phyloP scores from a whole-genome alignment of 2,888 invertebrate species.

The Gandaritis pyraliata region DNA sequence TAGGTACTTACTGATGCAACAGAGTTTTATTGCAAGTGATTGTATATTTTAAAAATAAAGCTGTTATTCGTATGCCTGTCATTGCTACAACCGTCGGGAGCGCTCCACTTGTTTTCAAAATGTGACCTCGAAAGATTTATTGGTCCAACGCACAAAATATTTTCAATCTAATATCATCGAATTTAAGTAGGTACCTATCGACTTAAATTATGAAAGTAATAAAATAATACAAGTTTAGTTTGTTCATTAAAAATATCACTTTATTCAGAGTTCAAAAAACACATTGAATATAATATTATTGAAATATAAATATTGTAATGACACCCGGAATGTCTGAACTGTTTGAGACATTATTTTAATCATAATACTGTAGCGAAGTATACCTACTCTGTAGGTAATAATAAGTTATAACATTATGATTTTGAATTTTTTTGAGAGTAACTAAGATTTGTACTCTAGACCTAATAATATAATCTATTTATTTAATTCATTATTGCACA shows the following conservation, averaged over 20 bases:
- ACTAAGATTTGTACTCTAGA: constrained; percentile 11
- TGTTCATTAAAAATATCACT: constrained; percentile 71
- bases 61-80: too few relatives aligned
- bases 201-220: neutral
- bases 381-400: constrained; percentile 6
- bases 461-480: constrained; percentile 9
- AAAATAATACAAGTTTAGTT: constrained; percentile 32
- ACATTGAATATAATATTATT: constrained; percentile 48
- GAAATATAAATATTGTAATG: constrained; percentile 34
- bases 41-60: too few relatives aligned
- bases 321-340: constrained; percentile 29
- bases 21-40: too few relatives aligned
- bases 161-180: too few relatives aligned
- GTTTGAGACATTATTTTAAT: constrained; percentile 1
- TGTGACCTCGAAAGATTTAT: too few relatives aligned
- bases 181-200: too few relatives aligned
- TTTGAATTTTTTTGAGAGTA: neutral
- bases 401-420: too few relatives aligned
- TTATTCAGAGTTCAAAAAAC: constrained; percentile 64
- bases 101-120: too few relatives aligned
- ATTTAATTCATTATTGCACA: too few relatives aligned
- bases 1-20: too few relatives aligned
- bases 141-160: too few relatives aligned
- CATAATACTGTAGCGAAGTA: constrained; percentile 27
- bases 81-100: too few relatives aligned